Conservation (phyloP, 2,888 invertebrate genomes). For the Hydraecia micacea region DNA sequence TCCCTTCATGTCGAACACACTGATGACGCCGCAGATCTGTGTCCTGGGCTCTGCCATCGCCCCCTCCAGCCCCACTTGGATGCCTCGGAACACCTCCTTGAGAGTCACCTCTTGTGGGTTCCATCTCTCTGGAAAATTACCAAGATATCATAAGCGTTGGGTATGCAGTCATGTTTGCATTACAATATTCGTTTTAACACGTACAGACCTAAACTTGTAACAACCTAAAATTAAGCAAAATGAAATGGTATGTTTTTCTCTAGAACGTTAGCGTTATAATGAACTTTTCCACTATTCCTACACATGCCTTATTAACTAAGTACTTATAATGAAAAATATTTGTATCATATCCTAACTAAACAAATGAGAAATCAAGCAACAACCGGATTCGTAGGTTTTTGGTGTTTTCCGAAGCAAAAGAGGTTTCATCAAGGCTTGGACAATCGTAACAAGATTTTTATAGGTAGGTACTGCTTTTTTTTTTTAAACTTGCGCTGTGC, state of each 20-base stretch:
- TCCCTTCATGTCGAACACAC: conserved; percentile 94
- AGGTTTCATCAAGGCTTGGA: background rate
- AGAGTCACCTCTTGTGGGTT: conserved; percentile 92
- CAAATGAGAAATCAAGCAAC: background rate
- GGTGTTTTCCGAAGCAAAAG: background rate
- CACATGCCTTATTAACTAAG: background rate
- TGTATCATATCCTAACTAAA: background rate
- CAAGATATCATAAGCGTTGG: conserved; percentile 1
- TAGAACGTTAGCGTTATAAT: background rate
- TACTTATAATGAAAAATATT: background rate
- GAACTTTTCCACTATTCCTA: background rate
- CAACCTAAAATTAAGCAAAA: conserved; percentile 2
- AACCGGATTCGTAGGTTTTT: background rate
- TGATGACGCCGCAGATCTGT: conserved; percentile 94
- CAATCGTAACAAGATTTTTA: background rate
- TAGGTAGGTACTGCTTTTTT: too few species aligned
- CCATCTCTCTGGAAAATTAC: conserved; percentile 92
- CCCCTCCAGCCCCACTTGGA: conserved; percentile 93
- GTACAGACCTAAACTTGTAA: conserved; percentile 10
- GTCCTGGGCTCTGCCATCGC: conserved; percentile 95
- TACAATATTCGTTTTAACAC: conserved; percentile 1
- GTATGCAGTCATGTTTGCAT: background rate
- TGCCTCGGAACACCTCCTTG: conserved; percentile 92
- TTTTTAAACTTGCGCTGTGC: background rate
- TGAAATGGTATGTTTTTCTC: background rate